phyloP scores from a whole-genome alignment of 2,797 vertebrate genomes.

The Pangasius krempfi region DNA sequence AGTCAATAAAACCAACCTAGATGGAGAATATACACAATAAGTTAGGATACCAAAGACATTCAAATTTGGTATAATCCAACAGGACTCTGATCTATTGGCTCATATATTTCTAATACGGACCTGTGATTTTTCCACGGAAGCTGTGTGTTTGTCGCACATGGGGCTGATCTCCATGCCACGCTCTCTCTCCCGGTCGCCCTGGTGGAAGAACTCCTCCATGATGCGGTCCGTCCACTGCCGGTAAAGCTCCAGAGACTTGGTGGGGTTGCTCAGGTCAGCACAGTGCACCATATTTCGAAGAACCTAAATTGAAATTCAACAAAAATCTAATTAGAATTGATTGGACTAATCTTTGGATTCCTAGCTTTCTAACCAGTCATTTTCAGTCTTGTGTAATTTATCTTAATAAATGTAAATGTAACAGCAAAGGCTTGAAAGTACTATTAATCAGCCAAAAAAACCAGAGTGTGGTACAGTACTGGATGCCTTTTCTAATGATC shows the following conservation, averaged over 20 bases:
- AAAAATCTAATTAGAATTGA: constrained; percentile 17
- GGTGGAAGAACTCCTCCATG: constrained; percentile 99
- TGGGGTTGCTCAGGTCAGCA: constrained; percentile 96
- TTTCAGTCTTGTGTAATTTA: neutral
- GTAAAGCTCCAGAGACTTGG: constrained; percentile 95
- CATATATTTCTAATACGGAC: constrained; percentile 65
- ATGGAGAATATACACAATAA: neutral
- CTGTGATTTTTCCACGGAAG: constrained; percentile 97
- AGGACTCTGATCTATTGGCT: neutral
- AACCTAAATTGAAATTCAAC: constrained; percentile 74
- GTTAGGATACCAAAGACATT: neutral
- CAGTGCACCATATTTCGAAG: constrained; percentile 98
- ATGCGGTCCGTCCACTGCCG: constrained; percentile 98
- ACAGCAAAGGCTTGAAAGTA: neutral
- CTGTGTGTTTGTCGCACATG: constrained; percentile 97
- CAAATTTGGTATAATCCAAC: neutral
- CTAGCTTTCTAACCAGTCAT: neutral
- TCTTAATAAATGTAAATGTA: neutral
- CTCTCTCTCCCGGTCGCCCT: constrained; percentile 94
- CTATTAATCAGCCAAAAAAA: constrained; percentile 13
- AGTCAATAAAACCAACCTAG: constrained; percentile 98
- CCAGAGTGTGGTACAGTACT: neutral
- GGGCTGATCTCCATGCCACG: constrained; percentile 98
- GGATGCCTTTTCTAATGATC: constrained; percentile 21
- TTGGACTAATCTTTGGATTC: neutral